Base-by-base conservation (phyloP, 1,140 invertebrate genomes). In the Neocloeon triangulifer region DNA sequence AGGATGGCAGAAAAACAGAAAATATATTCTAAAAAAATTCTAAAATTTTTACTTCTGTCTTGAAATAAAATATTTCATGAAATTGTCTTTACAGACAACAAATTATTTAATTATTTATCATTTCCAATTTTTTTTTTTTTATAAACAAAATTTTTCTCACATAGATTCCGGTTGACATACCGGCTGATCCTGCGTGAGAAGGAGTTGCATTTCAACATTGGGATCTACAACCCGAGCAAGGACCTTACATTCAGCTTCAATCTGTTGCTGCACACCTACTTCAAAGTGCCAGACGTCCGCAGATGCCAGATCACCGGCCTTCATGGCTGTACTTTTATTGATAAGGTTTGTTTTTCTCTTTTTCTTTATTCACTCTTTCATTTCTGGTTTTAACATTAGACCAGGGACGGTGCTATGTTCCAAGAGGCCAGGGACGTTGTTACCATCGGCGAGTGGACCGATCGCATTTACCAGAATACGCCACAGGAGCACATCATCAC, bases 221-320 rank as follows among this genome's bases (percentile, higher is more conserved):
- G 76, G 30, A 76, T 86, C 37, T 86, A 78, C 55, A 88, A 86
- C 58, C 79, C 79, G 6, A 82, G 76, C 55, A 81, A 89, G 63
- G 81, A 79, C 51, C 59, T 72, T 39, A 76, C 70, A 25, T 88
- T 92, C 59, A 80, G 75, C 44, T 95, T 92, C 57, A 89, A 91
- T 53, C 61, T 91, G 49, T 57, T 95, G 19, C 56, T 94, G 39
- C 86, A 94, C 53, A 92, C 85, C 6, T 94, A 95, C 58, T 82
- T 95, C 51, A 88, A 86, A 63, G 82, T 89, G 40, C 79, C 84
- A 27, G 84, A 94, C 54, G 84, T 95, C 4, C 64, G 76, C 21
- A 65, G 81, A 33, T 84, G 81, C 45, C 77, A 81, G 56, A 78
- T 95, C 40, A 81, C 76, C 25, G 86, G 86, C 19, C 62, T 95